phyloP scores from a whole-genome alignment of 2,888 invertebrate genomes.

The Tenthredo mesomela region DNA sequence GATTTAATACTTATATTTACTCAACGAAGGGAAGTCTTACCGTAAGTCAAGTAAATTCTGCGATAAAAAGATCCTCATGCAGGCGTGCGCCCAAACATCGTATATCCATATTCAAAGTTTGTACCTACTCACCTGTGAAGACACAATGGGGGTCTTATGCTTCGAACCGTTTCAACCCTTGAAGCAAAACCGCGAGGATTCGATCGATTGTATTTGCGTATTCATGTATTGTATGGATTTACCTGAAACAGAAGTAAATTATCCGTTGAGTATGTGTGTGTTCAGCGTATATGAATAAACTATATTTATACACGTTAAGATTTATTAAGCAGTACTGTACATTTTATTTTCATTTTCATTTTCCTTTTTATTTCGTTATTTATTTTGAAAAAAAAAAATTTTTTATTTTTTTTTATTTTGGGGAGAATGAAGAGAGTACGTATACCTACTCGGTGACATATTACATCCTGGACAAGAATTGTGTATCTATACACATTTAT shows the following conservation, averaged over 20 bases:
- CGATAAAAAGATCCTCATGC: background rate
- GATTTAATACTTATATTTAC: constrained; percentile 1
- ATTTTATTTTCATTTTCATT: background rate
- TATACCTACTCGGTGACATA: background rate
- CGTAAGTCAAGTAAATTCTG: background rate
- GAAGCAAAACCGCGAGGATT: background rate
- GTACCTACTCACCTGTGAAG: constrained; percentile 42
- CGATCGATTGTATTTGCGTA: constrained; percentile 10
- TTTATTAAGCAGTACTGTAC: background rate
- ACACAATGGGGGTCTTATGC: background rate
- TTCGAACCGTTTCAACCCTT: background rate
- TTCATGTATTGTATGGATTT: background rate
- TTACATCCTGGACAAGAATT: background rate
- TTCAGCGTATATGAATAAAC: background rate
- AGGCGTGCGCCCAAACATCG: background rate
- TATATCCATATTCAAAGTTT: constrained; percentile 31
- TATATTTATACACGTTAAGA: background rate
- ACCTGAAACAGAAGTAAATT: constrained; percentile 42
- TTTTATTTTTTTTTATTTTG: background rate
- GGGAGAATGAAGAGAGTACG: background rate
- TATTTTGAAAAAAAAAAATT: background rate
- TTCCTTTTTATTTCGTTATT: background rate
- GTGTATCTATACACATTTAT: background rate
- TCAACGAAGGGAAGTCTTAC: constrained; percentile 7
- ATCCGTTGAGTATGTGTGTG: background rate